These are phyloP conservation scores for Liparis tanakae DNA, from an alignment of 2,797 vertebrate genomes.

Conservation along the genomic window DNA sequence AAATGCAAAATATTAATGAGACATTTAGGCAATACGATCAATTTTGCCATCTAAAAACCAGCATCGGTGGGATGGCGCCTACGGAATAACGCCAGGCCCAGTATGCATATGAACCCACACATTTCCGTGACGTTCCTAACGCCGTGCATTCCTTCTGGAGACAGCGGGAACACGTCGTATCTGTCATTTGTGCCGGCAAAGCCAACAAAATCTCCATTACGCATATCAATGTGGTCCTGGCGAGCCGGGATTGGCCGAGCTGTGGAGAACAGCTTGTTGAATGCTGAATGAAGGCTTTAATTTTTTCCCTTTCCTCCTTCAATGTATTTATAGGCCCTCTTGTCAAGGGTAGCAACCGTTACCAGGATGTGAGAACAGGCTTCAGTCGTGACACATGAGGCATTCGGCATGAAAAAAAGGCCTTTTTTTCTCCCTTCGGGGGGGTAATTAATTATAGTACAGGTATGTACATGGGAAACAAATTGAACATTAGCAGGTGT, in stretches of 20 bases:
- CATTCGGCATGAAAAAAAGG: conserved; percentile 33
- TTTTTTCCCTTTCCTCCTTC: conserved; percentile 30
- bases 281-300: conserved; percentile 53
- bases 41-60: background rate
- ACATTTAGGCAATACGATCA: background rate
- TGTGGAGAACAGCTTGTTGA: conserved; percentile 54
- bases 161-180: conserved; percentile 15
- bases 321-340: conserved; percentile 73
- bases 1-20: background rate
- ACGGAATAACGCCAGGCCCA: background rate
- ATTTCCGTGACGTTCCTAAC: conserved; percentile 2
- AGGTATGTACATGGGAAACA: conserved; percentile 3
- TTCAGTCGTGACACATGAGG: conserved; percentile 62
- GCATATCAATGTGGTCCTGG: conserved; percentile 29
- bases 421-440: background rate
- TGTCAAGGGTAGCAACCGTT: conserved; percentile 76
- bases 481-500: background rate
- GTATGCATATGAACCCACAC: conserved; percentile 1
- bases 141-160: background rate
- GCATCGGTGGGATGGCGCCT: background rate
- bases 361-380: conserved; percentile 66
- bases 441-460: conserved; percentile 9
- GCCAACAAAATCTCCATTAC: conserved; percentile 32
- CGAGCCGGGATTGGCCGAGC: conserved; percentile 22
- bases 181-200: conserved; percentile 16